These are phyloP conservation scores for Heptranchias perlo DNA, from an alignment of 2,113 vertebrate species.

Conservation along the genomic window DNA sequence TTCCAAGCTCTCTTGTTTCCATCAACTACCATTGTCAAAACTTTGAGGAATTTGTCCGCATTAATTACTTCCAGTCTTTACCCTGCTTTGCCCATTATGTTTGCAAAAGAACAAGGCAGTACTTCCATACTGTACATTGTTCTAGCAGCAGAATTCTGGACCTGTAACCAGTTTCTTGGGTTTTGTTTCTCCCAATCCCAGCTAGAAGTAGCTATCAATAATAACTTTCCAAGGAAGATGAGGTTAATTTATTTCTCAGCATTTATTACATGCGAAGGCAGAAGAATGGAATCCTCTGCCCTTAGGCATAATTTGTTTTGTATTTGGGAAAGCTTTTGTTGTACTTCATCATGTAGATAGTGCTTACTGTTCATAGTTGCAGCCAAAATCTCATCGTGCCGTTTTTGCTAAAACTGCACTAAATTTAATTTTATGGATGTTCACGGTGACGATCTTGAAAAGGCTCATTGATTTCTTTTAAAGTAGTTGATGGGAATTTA, in stretches of 20 bases:
- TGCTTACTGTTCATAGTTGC: conserved; percentile 10
- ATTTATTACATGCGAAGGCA: background rate
- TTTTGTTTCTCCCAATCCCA: background rate
- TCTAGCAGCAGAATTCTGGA: background rate
- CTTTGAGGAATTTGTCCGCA: too few relatives aligned
- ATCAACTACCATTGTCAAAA: too few relatives aligned
- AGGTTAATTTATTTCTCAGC: background rate
- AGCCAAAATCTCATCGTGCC: conserved; percentile 10
- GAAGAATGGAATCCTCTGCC: background rate
- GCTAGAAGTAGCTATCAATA: background rate
- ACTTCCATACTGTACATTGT: background rate
- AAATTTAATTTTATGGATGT: conserved; percentile 33
- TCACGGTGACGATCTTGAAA: background rate
- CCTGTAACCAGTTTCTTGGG: background rate
- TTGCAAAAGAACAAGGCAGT: background rate
- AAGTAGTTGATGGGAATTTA: conserved; percentile 21
- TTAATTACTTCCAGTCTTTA: too few relatives aligned
- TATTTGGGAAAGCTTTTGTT: background rate
- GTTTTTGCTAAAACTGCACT: conserved; percentile 32
- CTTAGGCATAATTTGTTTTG: background rate
- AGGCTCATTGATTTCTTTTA: conserved; percentile 28
- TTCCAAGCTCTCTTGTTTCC: background rate
- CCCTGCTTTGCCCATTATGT: background rate
- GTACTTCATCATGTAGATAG: background rate
- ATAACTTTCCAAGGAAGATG: background rate